These are phyloP conservation scores for Phoxinus phoxinus DNA, from an alignment of 2,113 vertebrate species.

Conservation along the genomic window DNA sequence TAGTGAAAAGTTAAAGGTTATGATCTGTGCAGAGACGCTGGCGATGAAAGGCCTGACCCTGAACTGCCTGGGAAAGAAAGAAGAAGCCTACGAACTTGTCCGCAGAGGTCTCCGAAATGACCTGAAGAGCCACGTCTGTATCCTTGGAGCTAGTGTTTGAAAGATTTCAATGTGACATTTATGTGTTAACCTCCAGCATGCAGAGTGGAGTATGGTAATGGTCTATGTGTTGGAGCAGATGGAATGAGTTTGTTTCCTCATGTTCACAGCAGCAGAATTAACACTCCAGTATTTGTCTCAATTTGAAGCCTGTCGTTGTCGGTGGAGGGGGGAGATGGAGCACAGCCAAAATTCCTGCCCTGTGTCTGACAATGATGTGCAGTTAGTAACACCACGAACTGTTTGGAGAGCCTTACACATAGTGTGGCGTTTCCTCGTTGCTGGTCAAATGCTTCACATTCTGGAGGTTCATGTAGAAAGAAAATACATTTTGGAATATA, in stretches of 20 bases:
- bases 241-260: neutral
- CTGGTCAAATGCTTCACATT: slow-evolving; percentile 11
- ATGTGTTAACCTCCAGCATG: neutral
- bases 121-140: slow-evolving; percentile 98
- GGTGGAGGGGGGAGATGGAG: slow-evolving; percentile 16
- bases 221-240: neutral
- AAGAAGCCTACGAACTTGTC: slow-evolving; percentile 97
- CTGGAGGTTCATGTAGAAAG: neutral
- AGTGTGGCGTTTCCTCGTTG: slow-evolving; percentile 16
- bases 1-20: neutral
- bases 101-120: slow-evolving; percentile 95
- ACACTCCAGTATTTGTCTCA: slow-evolving; percentile 6
- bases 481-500: neutral
- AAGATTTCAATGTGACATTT: neutral
- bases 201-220: neutral
- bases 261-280: neutral
- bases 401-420: neutral
- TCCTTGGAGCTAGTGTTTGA: slow-evolving; percentile 75
- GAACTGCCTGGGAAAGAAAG: slow-evolving; percentile 97
- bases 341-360: slow-evolving; percentile 33
- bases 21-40: slow-evolving; percentile 85
- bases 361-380: slow-evolving; percentile 46
- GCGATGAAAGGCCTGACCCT: slow-evolving; percentile 98
- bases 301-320: neutral
- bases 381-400: slow-evolving; percentile 24